phyloP scores from a whole-genome alignment of 1,140 invertebrate genomes.

The Neodiprion virginianus region DNA sequence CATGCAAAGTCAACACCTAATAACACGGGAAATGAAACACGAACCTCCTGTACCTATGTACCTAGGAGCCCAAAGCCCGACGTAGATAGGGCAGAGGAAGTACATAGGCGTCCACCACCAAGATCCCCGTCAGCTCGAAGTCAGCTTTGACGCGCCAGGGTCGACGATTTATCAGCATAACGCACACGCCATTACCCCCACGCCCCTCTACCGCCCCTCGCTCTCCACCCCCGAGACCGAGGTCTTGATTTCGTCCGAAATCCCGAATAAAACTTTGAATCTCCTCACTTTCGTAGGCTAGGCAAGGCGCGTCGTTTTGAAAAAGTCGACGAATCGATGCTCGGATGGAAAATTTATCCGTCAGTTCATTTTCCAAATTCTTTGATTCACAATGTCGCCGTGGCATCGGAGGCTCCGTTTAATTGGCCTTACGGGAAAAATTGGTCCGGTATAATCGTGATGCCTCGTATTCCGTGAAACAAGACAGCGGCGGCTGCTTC shows the following conservation, averaged over 20 bases:
- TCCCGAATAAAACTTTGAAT: slow-evolving; percentile 12
- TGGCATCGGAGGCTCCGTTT: no score
- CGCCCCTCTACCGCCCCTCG: slow-evolving; percentile 32
- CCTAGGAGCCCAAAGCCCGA: background rate
- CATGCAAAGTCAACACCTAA: background rate
- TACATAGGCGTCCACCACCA: slow-evolving; percentile 12
- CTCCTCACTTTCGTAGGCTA: slow-evolving; percentile 13
- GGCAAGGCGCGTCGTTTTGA: background rate
- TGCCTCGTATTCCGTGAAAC: background rate
- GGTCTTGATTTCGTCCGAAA: slow-evolving; percentile 38
- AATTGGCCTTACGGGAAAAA: no score
- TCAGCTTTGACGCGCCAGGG: slow-evolving; percentile 43
- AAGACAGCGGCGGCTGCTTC: background rate
- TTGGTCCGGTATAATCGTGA: no score
- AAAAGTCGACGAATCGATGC: no score
- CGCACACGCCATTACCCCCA: slow-evolving; percentile 50
- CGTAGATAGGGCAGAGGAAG: background rate
- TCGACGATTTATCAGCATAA: slow-evolving; percentile 53
- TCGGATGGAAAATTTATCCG: background rate
- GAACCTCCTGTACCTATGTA: background rate
- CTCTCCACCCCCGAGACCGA: slow-evolving; percentile 29
- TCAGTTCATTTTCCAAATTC: background rate
- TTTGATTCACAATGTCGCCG: background rate
- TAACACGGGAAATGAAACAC: background rate
- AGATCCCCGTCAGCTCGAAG: slow-evolving; percentile 38